Base-by-base conservation (phyloP, 35 echinoderm and acorn worm species). In the Acanthaster planci region DNA sequence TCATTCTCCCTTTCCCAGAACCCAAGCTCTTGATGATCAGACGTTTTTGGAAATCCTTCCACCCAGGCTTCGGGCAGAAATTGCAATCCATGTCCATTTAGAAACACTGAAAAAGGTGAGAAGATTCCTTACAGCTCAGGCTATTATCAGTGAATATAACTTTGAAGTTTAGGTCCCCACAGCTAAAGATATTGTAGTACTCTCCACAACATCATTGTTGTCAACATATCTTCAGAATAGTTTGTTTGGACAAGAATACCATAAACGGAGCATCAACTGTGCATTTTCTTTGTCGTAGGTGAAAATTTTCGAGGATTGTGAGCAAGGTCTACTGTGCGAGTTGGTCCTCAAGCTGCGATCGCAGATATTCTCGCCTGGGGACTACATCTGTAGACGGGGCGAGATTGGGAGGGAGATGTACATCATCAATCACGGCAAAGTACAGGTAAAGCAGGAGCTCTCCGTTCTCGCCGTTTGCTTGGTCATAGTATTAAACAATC, bases 371-470 rank as follows among this genome's bases (percentile, higher is more conserved):
- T 91, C 92, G 7, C 96, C 96, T 7, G 84, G 88, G 2, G 96
- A 99, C 67, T 85, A 77, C 37, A 99, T 99, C 51, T 99, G 96
- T 39, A 82, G 92, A 51, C 90, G 82, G 80, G 96, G 96, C 4
- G 96, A 99, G 82, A 94, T 99, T 18, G 96, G 96, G 18, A 37
- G 96, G 17, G 96, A 93, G 40, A 99, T 99, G 96, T 99, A 91
- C 37, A 94, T 99, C 17, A 99, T 99, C 21, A 99, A 99, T 58
- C 96, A 99, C 36, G 96, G 96, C 7, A 87, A 91, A 83, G 96
- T 99, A 26, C 85, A 90, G 92, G 96, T 99, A 86, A n/a, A n/a
- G n/a, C n/a, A n/a, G n/a, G n/a, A n/a, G n/a, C n/a, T n/a, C n/a
- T n/a, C n/a, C n/a, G n/a, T n/a, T n/a, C n/a, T n/a, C n/a, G n/a